These are phyloP conservation scores for Arizona elegans DNA, from an alignment of 2,113 vertebrate species.

Conservation along the genomic window DNA sequence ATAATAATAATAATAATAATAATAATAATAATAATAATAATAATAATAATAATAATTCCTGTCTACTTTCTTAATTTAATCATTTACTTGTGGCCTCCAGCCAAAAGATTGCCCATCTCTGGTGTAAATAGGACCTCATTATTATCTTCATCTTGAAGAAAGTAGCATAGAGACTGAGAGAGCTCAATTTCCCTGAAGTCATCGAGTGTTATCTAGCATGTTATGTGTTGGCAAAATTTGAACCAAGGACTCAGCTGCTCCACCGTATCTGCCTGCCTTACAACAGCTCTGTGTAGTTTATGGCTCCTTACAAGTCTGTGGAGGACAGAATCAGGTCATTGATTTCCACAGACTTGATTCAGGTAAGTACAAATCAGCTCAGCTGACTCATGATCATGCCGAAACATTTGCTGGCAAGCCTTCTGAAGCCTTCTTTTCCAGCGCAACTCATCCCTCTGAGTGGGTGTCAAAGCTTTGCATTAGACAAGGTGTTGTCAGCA, in stretches of 20 bases:
- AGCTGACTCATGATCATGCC: slow-evolving; percentile 62
- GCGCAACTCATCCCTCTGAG: slow-evolving; percentile 32
- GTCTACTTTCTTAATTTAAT: neutral
- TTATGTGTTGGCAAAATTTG: neutral
- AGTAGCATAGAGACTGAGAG: slow-evolving; percentile 8
- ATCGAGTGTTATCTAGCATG: neutral
- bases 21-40: too few species aligned
- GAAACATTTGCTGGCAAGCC: slow-evolving; percentile 58
- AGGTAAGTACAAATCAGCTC: slow-evolving; percentile 61
- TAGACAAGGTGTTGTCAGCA: slow-evolving; percentile 44
- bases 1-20: too few species aligned
- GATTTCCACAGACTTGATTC: slow-evolving; percentile 55
- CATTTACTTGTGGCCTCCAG: neutral
- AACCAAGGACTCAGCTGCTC: neutral
- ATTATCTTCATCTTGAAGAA: neutral
- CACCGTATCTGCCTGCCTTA: neutral
- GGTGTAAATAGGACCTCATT: neutral
- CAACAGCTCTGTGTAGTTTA: slow-evolving; percentile 40
- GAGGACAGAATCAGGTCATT: slow-evolving; percentile 56
- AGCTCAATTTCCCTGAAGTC: neutral
- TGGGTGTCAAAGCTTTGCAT: slow-evolving; percentile 55
- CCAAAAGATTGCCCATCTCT: neutral
- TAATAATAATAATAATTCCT: neutral
- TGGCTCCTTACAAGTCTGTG: slow-evolving; percentile 25
- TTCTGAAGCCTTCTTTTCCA: slow-evolving; percentile 45